Evolutionary conservation across 2,797 vertebrate genomes (phyloP).

Genomic region (Mus caroli): DNA sequence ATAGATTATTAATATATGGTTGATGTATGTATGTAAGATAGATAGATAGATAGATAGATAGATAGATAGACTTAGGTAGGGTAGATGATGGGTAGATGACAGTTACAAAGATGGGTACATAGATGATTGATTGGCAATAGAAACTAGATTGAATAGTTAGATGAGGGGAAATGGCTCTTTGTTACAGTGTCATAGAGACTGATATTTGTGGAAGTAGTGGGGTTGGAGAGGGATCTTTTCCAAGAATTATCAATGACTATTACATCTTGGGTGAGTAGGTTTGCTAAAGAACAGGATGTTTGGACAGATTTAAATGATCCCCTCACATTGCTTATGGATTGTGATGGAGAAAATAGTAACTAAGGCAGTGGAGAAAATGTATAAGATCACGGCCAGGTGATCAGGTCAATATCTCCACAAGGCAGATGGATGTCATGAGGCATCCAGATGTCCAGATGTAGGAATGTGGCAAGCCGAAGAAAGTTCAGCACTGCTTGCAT

Average conservation of each 20-base stretch:
- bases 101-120: not conserved
- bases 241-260: not conserved
- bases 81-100: not conserved
- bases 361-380: not conserved
- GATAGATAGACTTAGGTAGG: too few species aligned
- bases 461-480: not conserved
- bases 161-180: not conserved
- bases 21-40: not conserved
- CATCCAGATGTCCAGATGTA: not conserved
- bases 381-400: not conserved
- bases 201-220: not conserved
- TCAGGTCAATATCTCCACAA: not conserved
- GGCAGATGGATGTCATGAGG: not conserved
- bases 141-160: not conserved
- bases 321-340: not conserved
- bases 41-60: not conserved
- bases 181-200: not conserved
- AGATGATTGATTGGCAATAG: not conserved
- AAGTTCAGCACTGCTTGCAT: not conserved
- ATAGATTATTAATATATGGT: not conserved
- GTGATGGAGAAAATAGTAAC: not conserved
- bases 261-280: not conserved
- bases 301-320: not conserved
- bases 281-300: constrained; percentile 38
- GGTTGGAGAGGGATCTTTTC: constrained; percentile 46